Percentiles rank a stretch among this genome's conserved stretches.
Evolutionary conservation across 2,113 vertebrate species (phyloP).

Genomic region (Nerophis lumbriciformis): DNA sequence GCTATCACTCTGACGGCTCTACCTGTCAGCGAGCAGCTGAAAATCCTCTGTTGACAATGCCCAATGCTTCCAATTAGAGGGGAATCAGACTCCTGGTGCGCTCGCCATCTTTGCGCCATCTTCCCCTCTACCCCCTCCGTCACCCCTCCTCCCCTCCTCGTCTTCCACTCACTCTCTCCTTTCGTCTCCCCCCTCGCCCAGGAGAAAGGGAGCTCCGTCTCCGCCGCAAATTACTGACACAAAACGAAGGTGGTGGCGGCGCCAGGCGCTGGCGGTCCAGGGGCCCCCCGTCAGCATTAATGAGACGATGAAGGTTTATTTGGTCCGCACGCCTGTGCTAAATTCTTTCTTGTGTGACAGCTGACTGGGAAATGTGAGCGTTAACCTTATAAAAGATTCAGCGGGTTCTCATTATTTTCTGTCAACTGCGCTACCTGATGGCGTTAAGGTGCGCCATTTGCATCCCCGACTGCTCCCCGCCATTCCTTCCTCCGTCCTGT

Average conservation of each 20-base stretch:
- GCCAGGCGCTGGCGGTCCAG: constrained; percentile 75
- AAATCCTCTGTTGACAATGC: constrained; percentile 99
- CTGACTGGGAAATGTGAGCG: constrained; percentile 93
- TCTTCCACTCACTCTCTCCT: constrained; percentile 35
- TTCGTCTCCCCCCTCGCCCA: constrained; percentile 30
- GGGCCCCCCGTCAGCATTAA: constrained; percentile 96
- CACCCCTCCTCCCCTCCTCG: constrained; percentile 48
- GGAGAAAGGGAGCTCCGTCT: constrained; percentile 68
- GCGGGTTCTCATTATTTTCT: constrained; percentile 99
- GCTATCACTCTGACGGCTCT: constrained; percentile 96
- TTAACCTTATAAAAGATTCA: constrained; percentile 99
- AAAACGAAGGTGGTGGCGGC: constrained; percentile 86
- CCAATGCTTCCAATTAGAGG: constrained; percentile 99
- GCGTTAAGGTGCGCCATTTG: constrained; percentile 87
- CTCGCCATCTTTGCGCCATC: constrained; percentile 82
- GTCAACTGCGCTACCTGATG: constrained; percentile 93
- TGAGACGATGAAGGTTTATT: constrained; percentile 98
- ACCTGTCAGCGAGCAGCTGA: constrained; percentile 97
- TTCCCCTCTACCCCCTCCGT: constrained; percentile 71
- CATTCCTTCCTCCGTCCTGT: constrained; percentile 40
- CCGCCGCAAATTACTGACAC: constrained; percentile 96
- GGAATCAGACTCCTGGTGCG: constrained; percentile 86
- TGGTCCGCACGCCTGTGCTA: constrained; percentile 84
- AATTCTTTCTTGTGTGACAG: constrained; percentile 99
- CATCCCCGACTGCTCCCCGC: constrained; percentile 80